Evolutionary conservation across 2,797 vertebrate species (phyloP), one percentile per base, ranked within the genome.

Genomic region (Labroides dimidiatus): DNA sequence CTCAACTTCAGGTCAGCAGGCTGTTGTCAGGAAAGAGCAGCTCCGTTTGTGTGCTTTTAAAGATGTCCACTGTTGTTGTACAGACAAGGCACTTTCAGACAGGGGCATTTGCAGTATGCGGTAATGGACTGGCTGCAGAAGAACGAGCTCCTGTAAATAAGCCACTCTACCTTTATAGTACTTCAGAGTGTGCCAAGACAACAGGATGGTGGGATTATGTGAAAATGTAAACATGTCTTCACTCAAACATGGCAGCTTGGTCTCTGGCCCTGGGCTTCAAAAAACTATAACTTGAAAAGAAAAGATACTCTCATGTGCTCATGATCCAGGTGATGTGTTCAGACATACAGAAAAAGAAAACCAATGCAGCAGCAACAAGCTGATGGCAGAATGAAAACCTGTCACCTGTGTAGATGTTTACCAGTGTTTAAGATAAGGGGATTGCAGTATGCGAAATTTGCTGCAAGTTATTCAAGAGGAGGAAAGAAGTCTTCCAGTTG

Each of bases 1-100:
- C 69, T 59, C 50, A 36, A 20, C 57, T 77, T 47, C 67, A 74
- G 71, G 78, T 84, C 80, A 80, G 58, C 49, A 57, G 53, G 54
- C 74, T 80, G 60, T 70, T 73, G 71, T 84, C 56, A 72, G 42
- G 24, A 66, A 79, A 53, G 55, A 48, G 54, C 37, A 52, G 61
- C 64, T 78, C 51, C 64, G 72, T 82, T 79, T 77, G 56, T 47
- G 69, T 56, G 69, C 41, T 65, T 70, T 41, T 68, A 60, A 10
- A 70, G 54, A 61, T 52, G 55, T 23, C 17, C 21, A 9, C 20
- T 48, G 64, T 16, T 64, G 47, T 41, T 21, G 47, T 55, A 64
- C 33, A 33, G 47, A 10, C 16, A 27, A 63, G 44, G 63, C 37
- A 2, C 64, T 70, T 54, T 62, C 12, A 45, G n/a, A 54, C 11